Conservation (phyloP, 2,797 vertebrate genomes). For the Austrolebias charrua region DNA sequence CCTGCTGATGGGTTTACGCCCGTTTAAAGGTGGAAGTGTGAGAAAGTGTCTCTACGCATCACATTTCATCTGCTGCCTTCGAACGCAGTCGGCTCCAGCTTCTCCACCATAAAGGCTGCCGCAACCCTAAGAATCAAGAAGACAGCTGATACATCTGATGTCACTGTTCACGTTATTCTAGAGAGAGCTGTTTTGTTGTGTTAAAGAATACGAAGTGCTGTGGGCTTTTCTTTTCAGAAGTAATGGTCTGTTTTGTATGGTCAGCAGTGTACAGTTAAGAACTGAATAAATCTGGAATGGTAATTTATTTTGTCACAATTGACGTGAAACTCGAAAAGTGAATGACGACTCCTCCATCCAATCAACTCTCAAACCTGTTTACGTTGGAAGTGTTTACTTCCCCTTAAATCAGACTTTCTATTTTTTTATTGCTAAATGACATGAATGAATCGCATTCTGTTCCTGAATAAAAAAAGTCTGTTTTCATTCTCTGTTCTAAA, state of each 20-base stretch:
- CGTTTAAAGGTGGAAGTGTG: constrained; percentile 18
- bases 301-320: constrained; percentile 3
- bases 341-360: constrained; percentile 7
- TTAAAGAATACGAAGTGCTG: constrained; percentile 27
- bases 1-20: not conserved
- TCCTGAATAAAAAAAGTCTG: no score
- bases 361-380: constrained; percentile 60
- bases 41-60: constrained; percentile 29
- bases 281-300: constrained; percentile 17
- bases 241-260: constrained; percentile 38
- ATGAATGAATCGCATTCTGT: no score
- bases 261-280: constrained; percentile 42
- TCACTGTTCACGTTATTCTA: constrained; percentile 18
- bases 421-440: constrained; percentile 19
- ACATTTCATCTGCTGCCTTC: constrained; percentile 65
- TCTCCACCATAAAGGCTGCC: constrained; percentile 72
- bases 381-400: constrained; percentile 46
- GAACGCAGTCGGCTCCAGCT: constrained; percentile 46
- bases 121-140: not conserved
- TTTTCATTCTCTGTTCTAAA: constrained; percentile 38
- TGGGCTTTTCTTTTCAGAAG: constrained; percentile 28
- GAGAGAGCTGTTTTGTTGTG: constrained; percentile 34
- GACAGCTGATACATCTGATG: constrained; percentile 6
- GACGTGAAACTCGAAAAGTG: constrained; percentile 33
- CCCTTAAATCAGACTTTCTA: constrained; percentile 26